Conservation (phyloP, 1,140 invertebrate genomes). For the Patella vulgata region DNA sequence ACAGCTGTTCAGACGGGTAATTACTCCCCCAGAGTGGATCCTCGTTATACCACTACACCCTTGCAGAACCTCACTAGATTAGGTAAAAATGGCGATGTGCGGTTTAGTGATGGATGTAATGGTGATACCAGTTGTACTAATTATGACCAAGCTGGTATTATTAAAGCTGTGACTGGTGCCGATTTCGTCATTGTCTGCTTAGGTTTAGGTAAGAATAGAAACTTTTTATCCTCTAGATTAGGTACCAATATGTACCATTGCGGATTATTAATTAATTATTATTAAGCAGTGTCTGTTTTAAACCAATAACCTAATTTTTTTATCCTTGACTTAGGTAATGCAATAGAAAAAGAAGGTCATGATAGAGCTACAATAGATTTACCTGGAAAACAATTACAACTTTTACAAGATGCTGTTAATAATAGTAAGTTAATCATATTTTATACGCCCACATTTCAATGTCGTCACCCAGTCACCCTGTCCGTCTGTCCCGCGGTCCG, state of each 20-base stretch:
- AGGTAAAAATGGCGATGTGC: conserved; percentile 8
- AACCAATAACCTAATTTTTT: too few species aligned
- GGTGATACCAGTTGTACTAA: conserved; percentile 29
- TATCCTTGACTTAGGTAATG: too few species aligned
- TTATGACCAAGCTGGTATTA: conserved; percentile 29
- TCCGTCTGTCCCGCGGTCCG: too few species aligned
- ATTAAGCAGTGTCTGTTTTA: too few species aligned
- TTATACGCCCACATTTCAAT: too few species aligned
- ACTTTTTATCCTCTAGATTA: too few species aligned
- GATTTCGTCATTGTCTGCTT: too few species aligned
- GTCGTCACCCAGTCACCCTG: too few species aligned
- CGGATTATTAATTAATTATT: too few species aligned
- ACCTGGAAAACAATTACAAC: conserved; percentile 1
- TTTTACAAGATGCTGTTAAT: neutral
- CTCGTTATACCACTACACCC: conserved; percentile 38
- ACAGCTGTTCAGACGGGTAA: conserved; percentile 39
- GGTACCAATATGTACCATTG: too few species aligned
- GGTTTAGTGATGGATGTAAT: conserved; percentile 39
- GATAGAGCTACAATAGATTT: neutral
- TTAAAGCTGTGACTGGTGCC: conserved; percentile 21
- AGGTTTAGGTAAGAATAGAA: conserved; percentile 52
- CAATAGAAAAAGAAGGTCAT: neutral
- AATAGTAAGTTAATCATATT: too few species aligned
- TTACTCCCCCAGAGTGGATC: conserved; percentile 32
- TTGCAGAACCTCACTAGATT: conserved; percentile 28